A percentile compares a stretch with the other conserved stretches of the same genome.
phyloP scores from a whole-genome alignment of 1,140 invertebrate species.

The Muscidifurax raptorellus region DNA sequence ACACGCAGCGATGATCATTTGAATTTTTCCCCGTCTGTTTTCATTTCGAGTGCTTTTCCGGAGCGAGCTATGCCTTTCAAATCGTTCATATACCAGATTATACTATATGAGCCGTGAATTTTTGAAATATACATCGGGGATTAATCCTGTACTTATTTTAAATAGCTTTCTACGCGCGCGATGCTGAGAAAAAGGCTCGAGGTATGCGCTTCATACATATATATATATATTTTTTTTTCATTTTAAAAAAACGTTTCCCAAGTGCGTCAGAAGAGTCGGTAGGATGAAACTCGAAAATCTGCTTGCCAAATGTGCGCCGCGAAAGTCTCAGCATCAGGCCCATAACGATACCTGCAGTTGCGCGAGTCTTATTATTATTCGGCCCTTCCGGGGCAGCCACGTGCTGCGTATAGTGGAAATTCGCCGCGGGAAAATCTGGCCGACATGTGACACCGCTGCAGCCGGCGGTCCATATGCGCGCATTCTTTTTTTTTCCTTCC shows the following conservation, averaged over 20 bases:
- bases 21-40: not conserved
- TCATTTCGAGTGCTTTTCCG: not conserved
- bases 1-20: not conserved
- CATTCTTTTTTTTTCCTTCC: not conserved
- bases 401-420: not conserved
- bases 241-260: too few species aligned
- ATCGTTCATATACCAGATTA: too few species aligned
- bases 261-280: too few species aligned
- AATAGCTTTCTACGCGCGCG: not conserved
- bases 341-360: not conserved
- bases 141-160: not conserved
- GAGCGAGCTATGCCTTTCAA: not conserved
- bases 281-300: not conserved
- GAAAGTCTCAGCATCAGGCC: not conserved
- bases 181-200: not conserved
- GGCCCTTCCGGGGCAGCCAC: not conserved
- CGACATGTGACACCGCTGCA: conserved; percentile 2
- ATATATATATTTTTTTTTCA: too few species aligned
- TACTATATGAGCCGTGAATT: not conserved
- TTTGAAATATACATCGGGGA: not conserved
- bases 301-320: not conserved
- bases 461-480: not conserved
- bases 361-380: not conserved
- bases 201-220: too few species aligned
- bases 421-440: conserved; percentile 17